Evolutionary conservation across 35 echinoderm and acorn worm genomes (phyloP), one percentile per base, ranked within the genome.

Genomic region (Ophiothrix spiculata): DNA sequence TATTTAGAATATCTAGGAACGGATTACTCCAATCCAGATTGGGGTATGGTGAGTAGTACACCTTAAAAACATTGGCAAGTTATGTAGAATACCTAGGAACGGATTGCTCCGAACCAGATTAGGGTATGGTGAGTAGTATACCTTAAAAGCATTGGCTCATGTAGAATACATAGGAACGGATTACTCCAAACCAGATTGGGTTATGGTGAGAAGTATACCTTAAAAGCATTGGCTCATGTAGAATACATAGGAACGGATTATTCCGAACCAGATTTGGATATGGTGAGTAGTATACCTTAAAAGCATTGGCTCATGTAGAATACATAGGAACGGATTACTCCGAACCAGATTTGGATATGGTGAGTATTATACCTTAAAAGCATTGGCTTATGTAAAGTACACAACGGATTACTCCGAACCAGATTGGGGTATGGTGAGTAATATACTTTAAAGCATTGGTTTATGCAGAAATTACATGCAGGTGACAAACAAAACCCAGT

Each of bases 241-340:
- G 91, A 90, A n/a, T 93, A 90, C 36, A 75, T 91, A 13, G 94
- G 94, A 54, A 63, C 85, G 6, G 85, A 90, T 25, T 39, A 87
- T 31, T 75, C 83, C 13, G 87, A 97, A 69, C 87, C 91, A 75
- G 80, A 80, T 56, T 93, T 90, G 94, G 87, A 85, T 81, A 93
- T 97, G 94, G 94, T 97, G 88, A 91, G 79, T 81, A 77, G 17
- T 15, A 35, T 35, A 13, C 78, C 10, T 36, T 25, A 76, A 8
- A 76, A n/a, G n/a, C n/a, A n/a, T 97, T 97, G 80, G 94, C 94
- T 81, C 93, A 88, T 49, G 88, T 90, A 1, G 91, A 90, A n/a
- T 93, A 90, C 36, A 75, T 91, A 13, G 94, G 94, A 54, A 63
- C 85, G 6, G 85, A 90, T 25, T 39, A 87, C 29, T 75, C 83